Evolutionary conservation across 2,113 vertebrate species (phyloP), one percentile per base, ranked within the genome.

Genomic region (Rissa tridactyla): DNA sequence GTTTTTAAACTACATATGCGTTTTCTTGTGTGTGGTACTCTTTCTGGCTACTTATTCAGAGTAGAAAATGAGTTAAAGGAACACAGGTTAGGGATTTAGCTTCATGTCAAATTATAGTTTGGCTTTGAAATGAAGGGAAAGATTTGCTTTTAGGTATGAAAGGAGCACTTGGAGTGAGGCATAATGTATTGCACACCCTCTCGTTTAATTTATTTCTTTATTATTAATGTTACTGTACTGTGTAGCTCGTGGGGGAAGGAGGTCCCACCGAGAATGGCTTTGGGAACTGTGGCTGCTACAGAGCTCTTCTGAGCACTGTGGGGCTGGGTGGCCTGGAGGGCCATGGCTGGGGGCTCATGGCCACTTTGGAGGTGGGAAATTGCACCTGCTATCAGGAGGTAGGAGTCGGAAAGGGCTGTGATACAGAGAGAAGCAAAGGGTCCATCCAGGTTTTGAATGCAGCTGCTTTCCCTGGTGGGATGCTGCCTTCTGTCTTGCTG

Each of bases 101-200:
- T 85, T 92, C 40, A 72, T 19, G 11, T 65, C 2, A 5, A 34
- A 7, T 80, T 88, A 23, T 23, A 34, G 27, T 46, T 77, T 69
- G n/a, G 5, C 44, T 94, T 69, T 57, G 66, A 88, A 88, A 88
- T 34, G 8, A 90, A 82, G n/a, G 32, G 32, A 60, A 72, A 23
- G 5, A 34, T 57, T 90, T 90, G 23, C 32, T 85, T 93, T 82
- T 25, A 62, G 29, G 5, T 49, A 15, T 71, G 32, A 88, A 82
- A 79, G 11, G 18, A 85, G 3, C 10, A 21, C 34, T 81, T 1
- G 1, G 34, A 82, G 34, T 46, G 57, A 64, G 23, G 25, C 4
- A 1, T 40, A 10, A 34, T 57, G 20, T 87, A 9, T 46, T 0
- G 0, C 25, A 64, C 18, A 17, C 10, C 1, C 5, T 78, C 7